Base-by-base conservation (phyloP, 2,797 vertebrate genomes). In the Antennarius maculatus region DNA sequence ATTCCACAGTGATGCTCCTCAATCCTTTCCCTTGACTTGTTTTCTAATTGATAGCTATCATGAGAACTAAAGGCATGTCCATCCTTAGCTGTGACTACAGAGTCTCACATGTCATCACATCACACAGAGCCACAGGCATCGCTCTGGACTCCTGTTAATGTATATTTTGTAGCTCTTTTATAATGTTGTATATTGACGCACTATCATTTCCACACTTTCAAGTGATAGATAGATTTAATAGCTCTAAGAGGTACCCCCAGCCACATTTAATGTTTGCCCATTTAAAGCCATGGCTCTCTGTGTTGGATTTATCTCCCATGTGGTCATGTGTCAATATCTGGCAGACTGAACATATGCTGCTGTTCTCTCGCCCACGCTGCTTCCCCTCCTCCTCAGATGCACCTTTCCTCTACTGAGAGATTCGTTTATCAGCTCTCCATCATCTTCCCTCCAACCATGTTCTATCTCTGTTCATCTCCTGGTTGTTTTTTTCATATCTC, bases 401-500 rank as follows among this genome's bases (percentile, higher is more conserved):
- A 52, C 47, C 34, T 70, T 66, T 58, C 13, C 13, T 50, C 23
- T 11, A 53, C 45, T 14, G 52, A 71, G 39, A 65, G n/a, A 63
- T 56, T 50, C 5, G 71, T 66, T 65, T 3, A 59, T 71, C 50
- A 55, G 52, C 42, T 45, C 46, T 61, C 47, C 56, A 56, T 64
- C 68, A 56, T 54, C 43, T 34, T 14, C n/a, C 59, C 29, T 77
- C 46, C 43, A 45, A 37, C 45, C 59, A 17, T 52, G 18, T 48
- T 55, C 15, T 54, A 7, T 56, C 45, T 66, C 17, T 5, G 7
- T 72, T 62, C 54, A 42, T 72, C 23, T 13, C 12, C 18, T 2
- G n/a, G 12, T 47, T 61, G 6, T 43, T 45, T 77, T 23, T 69
- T 67, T 47, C 57, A 68, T 54, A 14, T 69, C 54, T 70, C 13